A percentile compares a stretch with the other conserved stretches of the same genome.
phyloP scores from a whole-genome alignment of 2,797 vertebrate genomes.

The Aquila chrysaetos region DNA sequence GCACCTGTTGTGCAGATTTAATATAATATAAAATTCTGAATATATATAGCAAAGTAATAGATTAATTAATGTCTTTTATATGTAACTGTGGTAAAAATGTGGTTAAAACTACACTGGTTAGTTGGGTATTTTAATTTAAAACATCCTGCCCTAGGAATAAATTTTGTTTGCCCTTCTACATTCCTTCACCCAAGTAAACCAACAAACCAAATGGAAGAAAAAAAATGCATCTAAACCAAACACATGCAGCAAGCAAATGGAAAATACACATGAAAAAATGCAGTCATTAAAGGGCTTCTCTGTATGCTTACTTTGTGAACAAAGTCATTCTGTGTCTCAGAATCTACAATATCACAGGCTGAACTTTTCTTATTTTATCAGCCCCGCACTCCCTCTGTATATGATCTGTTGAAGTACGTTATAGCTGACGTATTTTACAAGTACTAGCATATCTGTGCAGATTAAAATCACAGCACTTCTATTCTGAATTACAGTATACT shows the following conservation, averaged over 20 bases:
- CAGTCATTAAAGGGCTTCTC: not conserved
- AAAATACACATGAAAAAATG: not conserved
- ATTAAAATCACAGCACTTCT: not conserved
- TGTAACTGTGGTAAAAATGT: not conserved
- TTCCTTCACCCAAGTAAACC: constrained; percentile 31
- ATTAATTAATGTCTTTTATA: not conserved
- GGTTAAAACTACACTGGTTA: not conserved
- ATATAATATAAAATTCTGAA: not conserved
- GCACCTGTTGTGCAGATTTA: not conserved
- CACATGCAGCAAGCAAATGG: not conserved
- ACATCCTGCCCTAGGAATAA: not conserved
- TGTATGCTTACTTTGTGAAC: not conserved
- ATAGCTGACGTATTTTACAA: not conserved
- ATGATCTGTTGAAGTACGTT: not conserved
- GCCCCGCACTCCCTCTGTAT: not conserved
- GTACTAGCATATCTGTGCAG: rapidly evolving
- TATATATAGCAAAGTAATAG: not conserved
- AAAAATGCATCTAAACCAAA: not conserved
- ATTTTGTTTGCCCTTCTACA: constrained; percentile 25
- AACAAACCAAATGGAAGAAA: constrained; percentile 3
- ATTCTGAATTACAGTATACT: not conserved
- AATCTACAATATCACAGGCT: not conserved
- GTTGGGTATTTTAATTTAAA: not conserved
- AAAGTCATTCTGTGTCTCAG: not conserved
- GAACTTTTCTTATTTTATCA: not conserved